Evolutionary conservation across 1,140 invertebrate species (phyloP).

Genomic region (Procambarus virginalis): DNA sequence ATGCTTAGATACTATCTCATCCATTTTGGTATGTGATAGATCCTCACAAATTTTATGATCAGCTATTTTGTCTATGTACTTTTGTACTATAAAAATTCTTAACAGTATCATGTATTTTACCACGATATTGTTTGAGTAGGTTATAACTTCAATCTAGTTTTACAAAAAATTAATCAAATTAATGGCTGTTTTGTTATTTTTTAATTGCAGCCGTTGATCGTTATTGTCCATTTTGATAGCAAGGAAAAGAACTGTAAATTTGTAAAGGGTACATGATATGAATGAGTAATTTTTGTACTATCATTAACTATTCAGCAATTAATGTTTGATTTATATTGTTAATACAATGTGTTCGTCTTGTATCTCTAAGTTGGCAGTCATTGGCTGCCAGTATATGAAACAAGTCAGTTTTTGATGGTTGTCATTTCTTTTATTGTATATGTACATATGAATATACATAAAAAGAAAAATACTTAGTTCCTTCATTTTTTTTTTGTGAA

Average conservation of each 20-base stretch:
- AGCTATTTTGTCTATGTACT: neutral
- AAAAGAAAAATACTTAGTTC: slow-evolving; percentile 21
- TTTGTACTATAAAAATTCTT: neutral
- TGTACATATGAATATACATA: slow-evolving; percentile 33
- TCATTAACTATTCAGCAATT: neutral
- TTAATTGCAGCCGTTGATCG: neutral
- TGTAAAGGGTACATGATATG: slow-evolving; percentile 29
- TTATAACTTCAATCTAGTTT: slow-evolving; percentile 24
- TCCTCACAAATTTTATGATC: neutral
- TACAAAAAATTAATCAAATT: neutral
- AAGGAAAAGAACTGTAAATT: neutral
- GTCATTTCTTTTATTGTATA: slow-evolving; percentile 35
- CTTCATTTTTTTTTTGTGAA: slow-evolving; percentile 38
- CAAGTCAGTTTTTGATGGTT: slow-evolving; percentile 28
- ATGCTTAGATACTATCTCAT: neutral
- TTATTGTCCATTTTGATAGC: neutral
- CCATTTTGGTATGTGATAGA: slow-evolving; percentile 35
- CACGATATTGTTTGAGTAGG: slow-evolving; percentile 14
- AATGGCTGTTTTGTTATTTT: neutral
- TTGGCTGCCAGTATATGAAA: neutral
- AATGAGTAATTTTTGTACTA: slow-evolving; percentile 18
- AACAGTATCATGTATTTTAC: slow-evolving; percentile 15
- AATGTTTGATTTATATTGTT: neutral
- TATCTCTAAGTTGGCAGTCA: neutral
- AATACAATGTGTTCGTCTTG: neutral